Evolutionary conservation across 2,113 vertebrate genomes (phyloP).

Genomic region (Anhinga anhinga): DNA sequence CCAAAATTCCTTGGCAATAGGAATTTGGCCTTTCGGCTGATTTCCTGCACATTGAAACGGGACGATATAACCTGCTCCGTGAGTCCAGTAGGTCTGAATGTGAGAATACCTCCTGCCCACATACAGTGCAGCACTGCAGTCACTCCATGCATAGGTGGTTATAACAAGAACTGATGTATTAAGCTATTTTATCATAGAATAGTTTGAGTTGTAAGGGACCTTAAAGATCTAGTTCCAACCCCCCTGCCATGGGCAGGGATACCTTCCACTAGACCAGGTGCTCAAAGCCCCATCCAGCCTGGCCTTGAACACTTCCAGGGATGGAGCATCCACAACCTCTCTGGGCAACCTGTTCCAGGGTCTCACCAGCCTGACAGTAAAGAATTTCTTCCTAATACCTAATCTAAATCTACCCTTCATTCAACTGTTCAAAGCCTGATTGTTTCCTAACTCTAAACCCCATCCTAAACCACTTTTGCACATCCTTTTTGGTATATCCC

Average conservation of each 20-base stretch:
- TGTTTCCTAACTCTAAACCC: not conserved
- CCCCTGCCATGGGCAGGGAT: not conserved
- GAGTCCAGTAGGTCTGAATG: not conserved
- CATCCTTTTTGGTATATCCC: not conserved
- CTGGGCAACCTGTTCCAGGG: not conserved
- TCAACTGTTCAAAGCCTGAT: not conserved
- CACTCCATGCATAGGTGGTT: not conserved
- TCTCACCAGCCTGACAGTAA: not conserved
- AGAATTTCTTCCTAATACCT: not conserved
- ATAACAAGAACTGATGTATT: not conserved
- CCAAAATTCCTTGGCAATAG: not conserved
- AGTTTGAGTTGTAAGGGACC: not conserved
- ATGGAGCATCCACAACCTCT: not conserved
- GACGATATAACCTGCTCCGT: rapidly evolving
- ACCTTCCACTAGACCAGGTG: not conserved
- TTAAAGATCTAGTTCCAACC: not conserved
- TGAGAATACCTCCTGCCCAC: rapidly evolving
- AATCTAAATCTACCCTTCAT: not conserved
- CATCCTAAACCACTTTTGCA: not conserved
- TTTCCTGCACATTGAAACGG: not conserved
- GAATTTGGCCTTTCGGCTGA: not conserved
- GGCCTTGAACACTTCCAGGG: not conserved
- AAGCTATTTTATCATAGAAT: not conserved
- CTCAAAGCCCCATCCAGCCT: not conserved
- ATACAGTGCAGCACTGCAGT: not conserved